Evolutionary conservation across 2,113 vertebrate genomes (phyloP), one percentile per base, ranked within the genome.

Genomic region (Aspidoscelis tigris): DNA sequence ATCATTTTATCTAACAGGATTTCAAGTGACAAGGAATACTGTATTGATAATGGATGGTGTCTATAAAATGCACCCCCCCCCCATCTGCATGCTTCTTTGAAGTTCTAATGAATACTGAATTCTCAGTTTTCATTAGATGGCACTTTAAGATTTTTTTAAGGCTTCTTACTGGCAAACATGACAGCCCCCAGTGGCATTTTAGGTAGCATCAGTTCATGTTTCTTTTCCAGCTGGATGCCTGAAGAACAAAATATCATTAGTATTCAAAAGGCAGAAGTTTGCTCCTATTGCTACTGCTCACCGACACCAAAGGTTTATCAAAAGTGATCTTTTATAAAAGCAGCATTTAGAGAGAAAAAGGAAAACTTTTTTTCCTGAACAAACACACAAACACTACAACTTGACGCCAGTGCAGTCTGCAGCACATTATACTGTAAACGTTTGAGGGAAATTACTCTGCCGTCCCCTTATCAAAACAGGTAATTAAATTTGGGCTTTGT

Each of bases 1-100:
- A 58, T 75, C 43, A 66, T 33, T 79, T 89, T 65, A 84, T 85
- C 82, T 86, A 87, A 91, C 90, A 87, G 77, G 77, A 87, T 81
- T 66, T 50, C 1, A 0, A 82, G 69, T 55, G 89, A 92, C 86
- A 88, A n/a, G 73, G 76, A 85, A 65, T 85, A 85, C 44, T 41
- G 53, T 74, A 85, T 80, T 65, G 47, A 41, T 58, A 79, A 79
- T 64, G 88, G 41, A 89, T 11, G 1, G 65, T n/a, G 86, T 77
- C 16, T 20, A 82, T 84, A 80, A 82, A 90, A 78, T 65, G 22
- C 83, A 80, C 85, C 87, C 39, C 50, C 50, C 33, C 18, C 66
- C 61, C 24, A 69, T 73, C 43, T 73, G 58, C 76, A 43, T 1
- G 41, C 68, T 86, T 81, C 33, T 43, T 43, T 71, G 20, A 78